These are phyloP conservation scores for Charadrius vociferus DNA, from an alignment of 2,113 vertebrate genomes.

Conservation along the genomic window DNA sequence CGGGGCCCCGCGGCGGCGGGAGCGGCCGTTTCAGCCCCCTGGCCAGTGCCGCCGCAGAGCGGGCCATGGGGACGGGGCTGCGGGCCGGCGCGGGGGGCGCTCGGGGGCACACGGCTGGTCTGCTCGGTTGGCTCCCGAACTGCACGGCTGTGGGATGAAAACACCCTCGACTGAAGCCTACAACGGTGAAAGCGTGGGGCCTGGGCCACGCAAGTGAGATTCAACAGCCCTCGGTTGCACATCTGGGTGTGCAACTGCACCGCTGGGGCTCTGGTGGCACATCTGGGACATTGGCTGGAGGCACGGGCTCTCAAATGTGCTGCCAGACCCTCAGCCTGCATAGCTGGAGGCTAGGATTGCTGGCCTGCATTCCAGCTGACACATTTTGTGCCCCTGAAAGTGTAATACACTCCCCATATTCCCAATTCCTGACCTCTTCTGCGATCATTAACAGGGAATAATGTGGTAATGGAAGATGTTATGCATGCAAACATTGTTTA, in stretches of 20 bases:
- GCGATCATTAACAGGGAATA: neutral
- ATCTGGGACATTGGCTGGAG: accelerated
- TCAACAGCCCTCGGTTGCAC: accelerated
- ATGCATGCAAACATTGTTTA: neutral
- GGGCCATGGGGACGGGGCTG: neutral
- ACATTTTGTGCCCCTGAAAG: neutral
- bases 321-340: neutral
- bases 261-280: neutral
- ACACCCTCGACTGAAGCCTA: neutral
- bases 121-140: neutral
- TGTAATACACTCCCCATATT: accelerated
- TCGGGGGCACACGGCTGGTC: too few relatives aligned
- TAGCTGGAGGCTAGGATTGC: neutral
- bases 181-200: accelerated
- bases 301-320: accelerated
- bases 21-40: constrained; percentile 34
- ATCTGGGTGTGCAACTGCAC: neutral
- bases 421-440: neutral
- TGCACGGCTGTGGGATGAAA: accelerated
- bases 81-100: too few relatives aligned
- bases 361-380: neutral
- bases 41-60: neutral
- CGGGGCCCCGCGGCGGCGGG: neutral
- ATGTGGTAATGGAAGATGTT: neutral
- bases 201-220: accelerated